These are phyloP conservation scores for Jordanella pulchra DNA, from an alignment of 2,797 vertebrate species.

Conservation along the genomic window DNA sequence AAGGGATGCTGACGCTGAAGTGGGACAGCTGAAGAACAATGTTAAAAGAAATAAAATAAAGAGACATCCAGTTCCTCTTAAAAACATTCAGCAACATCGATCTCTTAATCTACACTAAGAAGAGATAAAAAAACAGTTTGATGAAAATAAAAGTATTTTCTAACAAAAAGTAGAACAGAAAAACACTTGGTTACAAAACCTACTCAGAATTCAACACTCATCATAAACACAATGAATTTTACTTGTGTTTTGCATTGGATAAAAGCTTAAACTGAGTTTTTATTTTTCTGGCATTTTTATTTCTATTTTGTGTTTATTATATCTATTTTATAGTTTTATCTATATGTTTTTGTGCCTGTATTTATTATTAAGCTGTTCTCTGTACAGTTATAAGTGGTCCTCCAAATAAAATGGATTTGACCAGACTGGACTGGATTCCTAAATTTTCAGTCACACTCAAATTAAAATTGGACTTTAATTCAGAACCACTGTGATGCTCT, in stretches of 20 bases:
- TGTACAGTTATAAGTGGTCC: too few relatives aligned
- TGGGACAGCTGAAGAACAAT: neutral
- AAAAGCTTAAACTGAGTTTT: slow-evolving; percentile 2
- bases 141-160: neutral
- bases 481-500: slow-evolving; percentile 8
- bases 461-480: neutral
- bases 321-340: too few relatives aligned
- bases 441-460: neutral
- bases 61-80: neutral
- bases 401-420: neutral
- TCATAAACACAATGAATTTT: neutral
- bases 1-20: neutral
- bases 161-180: neutral
- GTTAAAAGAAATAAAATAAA: neutral
- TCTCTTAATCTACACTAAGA: neutral
- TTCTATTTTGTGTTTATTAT: too few relatives aligned
- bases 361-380: too few relatives aligned
- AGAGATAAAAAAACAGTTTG: neutral
- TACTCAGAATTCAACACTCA: neutral
- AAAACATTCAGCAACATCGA: neutral
- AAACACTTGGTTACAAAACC: neutral
- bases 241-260: neutral
- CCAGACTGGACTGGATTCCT: neutral
- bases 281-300: too few relatives aligned
- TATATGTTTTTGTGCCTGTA: too few relatives aligned